These are phyloP conservation scores for Tragelaphus scriptus DNA, from an alignment of 2,113 vertebrate species.

Conservation along the genomic window DNA sequence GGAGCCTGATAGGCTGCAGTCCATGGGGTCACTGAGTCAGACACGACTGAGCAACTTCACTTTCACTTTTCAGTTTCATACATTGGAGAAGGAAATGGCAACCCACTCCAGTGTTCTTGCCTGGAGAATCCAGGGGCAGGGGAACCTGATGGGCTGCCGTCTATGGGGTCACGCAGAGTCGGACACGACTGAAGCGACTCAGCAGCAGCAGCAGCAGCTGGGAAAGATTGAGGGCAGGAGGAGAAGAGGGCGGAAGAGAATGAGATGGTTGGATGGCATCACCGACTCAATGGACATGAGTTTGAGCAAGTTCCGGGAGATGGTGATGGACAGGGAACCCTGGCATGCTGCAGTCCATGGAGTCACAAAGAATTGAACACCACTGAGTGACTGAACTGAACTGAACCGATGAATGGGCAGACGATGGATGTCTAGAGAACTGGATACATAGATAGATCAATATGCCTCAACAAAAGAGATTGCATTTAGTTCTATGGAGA, in stretches of 20 bases:
- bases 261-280: neutral
- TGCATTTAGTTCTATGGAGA: neutral
- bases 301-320: neutral
- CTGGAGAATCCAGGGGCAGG: too few relatives aligned
- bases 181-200: too few relatives aligned
- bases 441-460: neutral
- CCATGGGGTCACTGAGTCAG: too few relatives aligned
- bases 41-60: too few relatives aligned
- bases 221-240: neutral
- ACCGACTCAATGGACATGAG: neutral
- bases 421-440: neutral
- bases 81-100: too few relatives aligned
- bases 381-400: neutral
- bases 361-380: neutral
- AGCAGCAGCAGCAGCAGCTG: neutral
- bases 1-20: too few relatives aligned
- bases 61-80: too few relatives aligned
- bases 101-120: too few relatives aligned
- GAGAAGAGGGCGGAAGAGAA: accelerated
- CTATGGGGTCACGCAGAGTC: too few relatives aligned
- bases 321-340: neutral
- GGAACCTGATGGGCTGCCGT: too few relatives aligned
- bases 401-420: neutral
- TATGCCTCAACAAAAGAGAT: neutral
- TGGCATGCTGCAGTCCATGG: accelerated